Base-by-base conservation (phyloP, 2,888 invertebrate genomes). In the Chloromyia formosa region DNA sequence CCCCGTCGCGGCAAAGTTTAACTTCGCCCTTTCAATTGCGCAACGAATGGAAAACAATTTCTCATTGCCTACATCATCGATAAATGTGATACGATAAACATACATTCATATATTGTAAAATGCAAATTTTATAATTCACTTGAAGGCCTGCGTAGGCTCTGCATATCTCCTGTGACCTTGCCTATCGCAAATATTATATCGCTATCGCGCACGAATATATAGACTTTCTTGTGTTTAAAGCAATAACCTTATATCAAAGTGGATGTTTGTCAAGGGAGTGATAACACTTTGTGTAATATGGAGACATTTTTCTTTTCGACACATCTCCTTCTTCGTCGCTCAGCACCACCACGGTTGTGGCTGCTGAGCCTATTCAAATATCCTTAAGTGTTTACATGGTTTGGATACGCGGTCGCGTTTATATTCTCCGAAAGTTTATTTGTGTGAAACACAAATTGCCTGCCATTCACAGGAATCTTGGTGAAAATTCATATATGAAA, bases 71-170 rank as follows among this genome's bases (percentile, higher is more conserved):
- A 35, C 12, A 49, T n/a, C 18, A 56, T 56, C 71, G 58, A 71
- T 71, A 71, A 71, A 71, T 45, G 42, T 53, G 58, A 35, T 49
- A 58, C 23, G 58, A 71, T 40, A 49, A 49, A 12, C 3, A 49
- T 49, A 49, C 27, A 35, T 35, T 4, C 27, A 35, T 35, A 54
- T 16, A 54, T 35, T 69, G 9, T 49, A 27, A 69, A 69, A 69
- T 71, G 71, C 71, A 71, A 71, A 71, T 71, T 71, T 71, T 71
- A 42, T 71, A 71, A 71, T 71, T 71, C 71, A 56, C 56, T 71
- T 40, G 56, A 18, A 71, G 40, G 56, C 40, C 20, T 58, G 69
- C 58, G 58, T n/a, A 60, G n/a, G 18, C 27, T 23, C 3, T n/a
- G 49, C 49, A n/a, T 49, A 22, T 49, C 18, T 49, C 49, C 18